Evolutionary conservation across 2,113 vertebrate species (phyloP).

Genomic region (Haliaeetus leucogaster): DNA sequence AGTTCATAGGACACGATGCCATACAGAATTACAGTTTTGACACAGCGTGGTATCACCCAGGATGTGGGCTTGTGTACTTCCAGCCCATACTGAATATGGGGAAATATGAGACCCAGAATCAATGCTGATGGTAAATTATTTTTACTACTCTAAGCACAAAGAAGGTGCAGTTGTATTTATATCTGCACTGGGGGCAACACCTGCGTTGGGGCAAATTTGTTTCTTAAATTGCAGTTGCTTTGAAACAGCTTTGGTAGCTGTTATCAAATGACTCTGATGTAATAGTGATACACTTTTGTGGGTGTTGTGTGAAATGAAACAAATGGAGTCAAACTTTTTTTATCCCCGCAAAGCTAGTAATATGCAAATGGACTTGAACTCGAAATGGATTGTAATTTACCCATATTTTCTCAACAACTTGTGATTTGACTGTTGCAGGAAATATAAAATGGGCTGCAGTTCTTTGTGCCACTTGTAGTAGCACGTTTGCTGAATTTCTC

Average conservation of each 20-base stretch:
- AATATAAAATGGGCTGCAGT: not conserved
- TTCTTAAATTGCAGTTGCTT: not conserved
- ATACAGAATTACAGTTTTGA: not conserved
- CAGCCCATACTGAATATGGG: not conserved
- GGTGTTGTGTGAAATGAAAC: not conserved
- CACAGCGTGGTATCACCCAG: not conserved
- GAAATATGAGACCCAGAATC: not conserved
- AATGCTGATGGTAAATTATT: not conserved
- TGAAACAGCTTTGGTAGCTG: not conserved
- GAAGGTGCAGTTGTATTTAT: not conserved
- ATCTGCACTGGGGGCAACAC: not conserved
- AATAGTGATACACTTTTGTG: not conserved
- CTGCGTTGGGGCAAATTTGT: not conserved
- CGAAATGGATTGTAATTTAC: not conserved
- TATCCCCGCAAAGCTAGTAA: not conserved
- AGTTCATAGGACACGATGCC: accelerated
- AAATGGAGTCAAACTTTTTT: not conserved
- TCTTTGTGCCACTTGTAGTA: not conserved
- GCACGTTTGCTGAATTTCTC: not conserved
- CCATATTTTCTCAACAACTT: not conserved
- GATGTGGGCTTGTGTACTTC: accelerated
- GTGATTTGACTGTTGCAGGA: not conserved
- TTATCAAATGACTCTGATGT: not conserved
- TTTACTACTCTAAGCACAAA: not conserved
- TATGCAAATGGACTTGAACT: not conserved